Conservation (phyloP, 2,113 vertebrate species). For the Xiphophorus maculatus region DNA sequence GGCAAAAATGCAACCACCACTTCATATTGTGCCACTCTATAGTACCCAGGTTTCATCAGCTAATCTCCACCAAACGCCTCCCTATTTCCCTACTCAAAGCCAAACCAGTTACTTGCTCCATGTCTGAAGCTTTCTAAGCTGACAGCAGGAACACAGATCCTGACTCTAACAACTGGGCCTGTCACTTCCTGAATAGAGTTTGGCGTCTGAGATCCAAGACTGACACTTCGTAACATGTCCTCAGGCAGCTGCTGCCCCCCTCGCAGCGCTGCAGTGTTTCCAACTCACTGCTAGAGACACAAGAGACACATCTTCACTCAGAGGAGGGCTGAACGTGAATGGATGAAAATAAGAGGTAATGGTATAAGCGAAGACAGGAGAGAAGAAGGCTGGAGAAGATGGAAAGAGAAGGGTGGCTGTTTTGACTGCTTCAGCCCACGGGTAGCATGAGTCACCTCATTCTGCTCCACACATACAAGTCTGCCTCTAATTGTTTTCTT, state of each 20-base stretch:
- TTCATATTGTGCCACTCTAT: not conserved
- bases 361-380: constrained; percentile 28
- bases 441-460: constrained; percentile 58
- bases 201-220: constrained; percentile 25
- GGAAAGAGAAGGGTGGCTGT: constrained; percentile 38
- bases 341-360: constrained; percentile 29
- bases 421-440: constrained; percentile 55
- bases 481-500: constrained; percentile 47
- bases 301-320: constrained; percentile 9
- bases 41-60: constrained; percentile 14
- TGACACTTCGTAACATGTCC: constrained; percentile 13
- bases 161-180: constrained; percentile 66
- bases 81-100: not conserved
- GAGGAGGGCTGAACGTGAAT: constrained; percentile 20
- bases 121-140: constrained; percentile 39
- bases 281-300: constrained; percentile 1
- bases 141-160: constrained; percentile 57
- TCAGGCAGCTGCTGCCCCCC: not conserved
- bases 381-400: constrained; percentile 25
- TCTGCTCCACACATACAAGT: constrained; percentile 37
- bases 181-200: constrained; percentile 64
- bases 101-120: not conserved
- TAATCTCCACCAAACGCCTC: not conserved
- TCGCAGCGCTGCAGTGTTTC: not conserved
- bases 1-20: not conserved